phyloP scores from a whole-genome alignment of 2,888 invertebrate species.

The Harpalus rufipes region DNA sequence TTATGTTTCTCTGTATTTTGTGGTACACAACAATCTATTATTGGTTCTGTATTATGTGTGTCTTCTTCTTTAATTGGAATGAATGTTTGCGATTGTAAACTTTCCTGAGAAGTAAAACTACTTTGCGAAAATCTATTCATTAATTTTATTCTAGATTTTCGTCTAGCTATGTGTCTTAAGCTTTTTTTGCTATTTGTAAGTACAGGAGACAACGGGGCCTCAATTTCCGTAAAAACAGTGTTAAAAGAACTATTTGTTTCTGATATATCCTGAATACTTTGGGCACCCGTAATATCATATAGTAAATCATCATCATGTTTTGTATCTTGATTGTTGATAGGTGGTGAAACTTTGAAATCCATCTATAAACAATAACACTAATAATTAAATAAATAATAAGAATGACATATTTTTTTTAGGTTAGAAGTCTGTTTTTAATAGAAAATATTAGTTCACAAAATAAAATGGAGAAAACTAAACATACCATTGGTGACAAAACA shows the following conservation, averaged over 20 bases:
- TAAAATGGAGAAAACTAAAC: not conserved
- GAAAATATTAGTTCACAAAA: too few species aligned
- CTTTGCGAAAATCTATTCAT: conserved; percentile 59
- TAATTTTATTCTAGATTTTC: conserved; percentile 64
- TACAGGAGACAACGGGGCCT: conserved; percentile 72
- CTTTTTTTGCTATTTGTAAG: conserved; percentile 70
- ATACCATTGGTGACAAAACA: not conserved
- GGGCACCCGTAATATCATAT: not conserved
- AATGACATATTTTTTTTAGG: not conserved
- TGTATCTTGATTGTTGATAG: conserved; percentile 8
- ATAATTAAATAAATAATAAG: not conserved
- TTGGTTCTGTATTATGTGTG: not conserved
- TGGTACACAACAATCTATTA: not conserved
- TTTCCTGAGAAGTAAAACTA: conserved; percentile 37
- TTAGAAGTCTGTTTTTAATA: not conserved
- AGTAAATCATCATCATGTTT: conserved; percentile 21
- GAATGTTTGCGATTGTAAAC: not conserved
- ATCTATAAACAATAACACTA: conserved; percentile 23
- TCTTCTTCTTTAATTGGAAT: conserved; percentile 5
- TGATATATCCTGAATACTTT: not conserved
- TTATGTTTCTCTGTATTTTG: conserved; percentile 13
- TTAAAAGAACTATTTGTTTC: not conserved
- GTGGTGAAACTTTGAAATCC: not conserved
- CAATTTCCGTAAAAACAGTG: conserved; percentile 13
- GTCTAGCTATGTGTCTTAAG: conserved; percentile 64